Percentiles rank a stretch among this genome's conserved stretches.
phyloP scores from a whole-genome alignment of 2,113 vertebrate species.

The Butorides virescens region DNA sequence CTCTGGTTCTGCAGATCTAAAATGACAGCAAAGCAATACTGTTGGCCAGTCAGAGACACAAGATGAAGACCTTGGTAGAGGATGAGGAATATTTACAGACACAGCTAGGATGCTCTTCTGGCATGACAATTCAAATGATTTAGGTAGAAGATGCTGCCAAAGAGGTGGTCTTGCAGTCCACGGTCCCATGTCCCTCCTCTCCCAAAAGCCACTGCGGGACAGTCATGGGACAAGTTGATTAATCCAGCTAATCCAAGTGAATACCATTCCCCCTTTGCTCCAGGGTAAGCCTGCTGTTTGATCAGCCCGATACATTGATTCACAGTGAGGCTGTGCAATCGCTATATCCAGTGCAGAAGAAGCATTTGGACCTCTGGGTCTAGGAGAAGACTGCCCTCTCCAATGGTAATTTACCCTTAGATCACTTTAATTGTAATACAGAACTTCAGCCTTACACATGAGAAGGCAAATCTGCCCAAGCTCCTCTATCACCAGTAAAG shows the following conservation, averaged over 20 bases:
- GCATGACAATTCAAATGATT: neutral
- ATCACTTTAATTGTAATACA: neutral
- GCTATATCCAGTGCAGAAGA: neutral
- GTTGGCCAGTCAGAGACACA: neutral
- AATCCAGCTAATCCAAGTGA: neutral
- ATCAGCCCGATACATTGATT: neutral
- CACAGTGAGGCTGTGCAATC: neutral
- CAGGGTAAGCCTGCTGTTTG: neutral
- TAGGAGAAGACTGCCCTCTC: neutral
- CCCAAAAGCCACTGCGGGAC: fast-evolving
- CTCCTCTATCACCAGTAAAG: neutral
- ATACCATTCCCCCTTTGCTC: neutral
- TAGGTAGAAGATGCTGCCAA: neutral
- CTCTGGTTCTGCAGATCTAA: neutral
- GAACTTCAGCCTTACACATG: neutral
- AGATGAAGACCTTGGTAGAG: neutral
- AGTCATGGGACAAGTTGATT: neutral
- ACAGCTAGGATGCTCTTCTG: neutral
- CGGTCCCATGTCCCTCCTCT: neutral
- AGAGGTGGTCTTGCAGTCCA: neutral
- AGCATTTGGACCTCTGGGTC: neutral
- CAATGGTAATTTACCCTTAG: neutral
- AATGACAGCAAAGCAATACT: neutral
- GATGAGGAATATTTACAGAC: neutral
- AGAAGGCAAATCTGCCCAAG: neutral